These are phyloP conservation scores for Phalacrocorax carbo DNA, from an alignment of 2,113 vertebrate genomes.

Conservation along the genomic window DNA sequence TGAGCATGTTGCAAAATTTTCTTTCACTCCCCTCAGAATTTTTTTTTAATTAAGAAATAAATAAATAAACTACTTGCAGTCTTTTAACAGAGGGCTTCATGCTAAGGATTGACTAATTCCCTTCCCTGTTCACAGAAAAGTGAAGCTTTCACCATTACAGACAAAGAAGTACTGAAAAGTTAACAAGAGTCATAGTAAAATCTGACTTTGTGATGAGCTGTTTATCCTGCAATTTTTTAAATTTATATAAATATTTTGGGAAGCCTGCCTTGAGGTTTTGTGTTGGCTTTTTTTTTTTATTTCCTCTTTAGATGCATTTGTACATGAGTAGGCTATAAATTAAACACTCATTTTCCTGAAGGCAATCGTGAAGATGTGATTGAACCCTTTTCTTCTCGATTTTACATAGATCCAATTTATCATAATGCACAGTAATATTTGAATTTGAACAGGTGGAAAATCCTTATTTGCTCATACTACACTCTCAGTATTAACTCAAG, in stretches of 20 bases:
- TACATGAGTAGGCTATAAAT: neutral
- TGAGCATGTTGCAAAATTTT: neutral
- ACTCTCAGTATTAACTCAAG: neutral
- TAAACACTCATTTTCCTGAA: slow-evolving; percentile 8
- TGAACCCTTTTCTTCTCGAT: neutral
- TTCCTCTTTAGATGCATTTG: neutral
- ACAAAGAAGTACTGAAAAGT: neutral
- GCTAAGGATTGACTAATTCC: neutral
- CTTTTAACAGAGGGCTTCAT: neutral
- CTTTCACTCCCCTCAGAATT: neutral
- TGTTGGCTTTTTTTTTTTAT: neutral
- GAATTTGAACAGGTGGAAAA: slow-evolving; percentile 11
- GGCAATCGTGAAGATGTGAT: neutral
- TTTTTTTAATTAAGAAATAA: neutral
- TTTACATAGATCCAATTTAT: neutral
- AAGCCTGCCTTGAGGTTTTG: neutral
- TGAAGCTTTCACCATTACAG: neutral
- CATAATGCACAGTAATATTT: neutral
- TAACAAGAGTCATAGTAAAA: neutral
- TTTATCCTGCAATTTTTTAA: neutral
- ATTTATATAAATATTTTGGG: slow-evolving; percentile 18
- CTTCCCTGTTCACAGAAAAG: neutral
- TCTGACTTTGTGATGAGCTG: neutral
- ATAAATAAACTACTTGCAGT: neutral
- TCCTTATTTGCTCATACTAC: neutral